Percentiles rank a stretch among this genome's conserved stretches.
These are phyloP conservation scores for Cryptoleucopteryx plumbea DNA, from an alignment of 2,113 vertebrate species.

Conservation along the genomic window DNA sequence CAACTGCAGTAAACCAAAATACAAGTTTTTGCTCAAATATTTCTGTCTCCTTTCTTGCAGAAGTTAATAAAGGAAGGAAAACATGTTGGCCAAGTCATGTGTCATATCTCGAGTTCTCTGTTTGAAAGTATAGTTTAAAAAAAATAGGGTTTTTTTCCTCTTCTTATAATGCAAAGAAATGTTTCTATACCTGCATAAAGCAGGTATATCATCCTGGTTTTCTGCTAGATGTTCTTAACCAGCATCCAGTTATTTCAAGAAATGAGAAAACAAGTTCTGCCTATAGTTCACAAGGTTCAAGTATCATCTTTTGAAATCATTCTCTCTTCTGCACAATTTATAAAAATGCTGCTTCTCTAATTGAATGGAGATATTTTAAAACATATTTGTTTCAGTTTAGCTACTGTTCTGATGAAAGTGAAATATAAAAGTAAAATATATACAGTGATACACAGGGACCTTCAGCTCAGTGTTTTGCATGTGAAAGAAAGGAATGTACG, in stretches of 20 bases:
- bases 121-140: neutral
- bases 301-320: neutral
- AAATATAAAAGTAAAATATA: neutral
- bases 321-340: neutral
- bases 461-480: neutral
- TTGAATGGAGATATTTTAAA: neutral
- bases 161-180: neutral
- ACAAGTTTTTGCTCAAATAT: neutral
- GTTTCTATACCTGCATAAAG: neutral
- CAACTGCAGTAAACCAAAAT: neutral
- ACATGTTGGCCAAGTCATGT: neutral
- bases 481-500: neutral
- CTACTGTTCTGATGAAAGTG: neutral
- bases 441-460: neutral
- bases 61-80: neutral
- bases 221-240: neutral
- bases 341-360: neutral
- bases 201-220: neutral
- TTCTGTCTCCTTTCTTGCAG: neutral
- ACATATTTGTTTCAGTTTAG: neutral
- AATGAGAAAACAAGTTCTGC: neutral
- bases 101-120: neutral
- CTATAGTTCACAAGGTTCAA: neutral
- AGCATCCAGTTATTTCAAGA: neutral
- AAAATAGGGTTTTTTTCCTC: neutral